These are phyloP conservation scores for Anoplius nigerrimus DNA, from an alignment of 2,888 invertebrate species.

Conservation along the genomic window DNA sequence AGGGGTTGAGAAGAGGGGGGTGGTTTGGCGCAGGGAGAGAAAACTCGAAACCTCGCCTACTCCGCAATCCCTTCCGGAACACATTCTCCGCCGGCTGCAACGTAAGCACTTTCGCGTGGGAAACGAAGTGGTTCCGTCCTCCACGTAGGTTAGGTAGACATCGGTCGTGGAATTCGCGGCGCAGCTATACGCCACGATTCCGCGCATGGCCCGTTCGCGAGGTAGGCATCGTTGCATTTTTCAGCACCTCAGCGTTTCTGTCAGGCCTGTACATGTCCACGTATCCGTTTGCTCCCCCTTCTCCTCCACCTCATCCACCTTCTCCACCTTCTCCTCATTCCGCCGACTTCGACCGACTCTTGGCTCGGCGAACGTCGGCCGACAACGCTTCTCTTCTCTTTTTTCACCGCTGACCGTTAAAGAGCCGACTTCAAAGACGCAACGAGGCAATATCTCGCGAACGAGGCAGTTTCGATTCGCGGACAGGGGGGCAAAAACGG, in stretches of 20 bases:
- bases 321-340: too few relatives aligned
- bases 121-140: conserved; percentile 59
- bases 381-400: too few relatives aligned
- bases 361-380: too few relatives aligned
- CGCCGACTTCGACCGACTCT: too few relatives aligned
- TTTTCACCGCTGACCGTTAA: too few relatives aligned
- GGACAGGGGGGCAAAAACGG: neutral
- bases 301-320: too few relatives aligned
- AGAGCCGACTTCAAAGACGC: too few relatives aligned
- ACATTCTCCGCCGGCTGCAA: conserved; percentile 51
- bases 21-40: conserved; percentile 26
- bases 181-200: conserved; percentile 39
- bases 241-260: conserved; percentile 58
- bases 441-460: too few relatives aligned
- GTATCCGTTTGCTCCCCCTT: too few relatives aligned
- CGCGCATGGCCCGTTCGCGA: conserved; percentile 48
- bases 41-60: conserved; percentile 39
- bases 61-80: conserved; percentile 41
- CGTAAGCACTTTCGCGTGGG: conserved; percentile 68
- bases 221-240: conserved; percentile 54
- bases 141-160: conserved; percentile 59
- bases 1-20: neutral
- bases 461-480: neutral
- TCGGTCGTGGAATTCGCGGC: conserved; percentile 39
- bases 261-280: neutral